phyloP scores from a whole-genome alignment of 1,140 invertebrate species.

The Palaemon carinicauda region DNA sequence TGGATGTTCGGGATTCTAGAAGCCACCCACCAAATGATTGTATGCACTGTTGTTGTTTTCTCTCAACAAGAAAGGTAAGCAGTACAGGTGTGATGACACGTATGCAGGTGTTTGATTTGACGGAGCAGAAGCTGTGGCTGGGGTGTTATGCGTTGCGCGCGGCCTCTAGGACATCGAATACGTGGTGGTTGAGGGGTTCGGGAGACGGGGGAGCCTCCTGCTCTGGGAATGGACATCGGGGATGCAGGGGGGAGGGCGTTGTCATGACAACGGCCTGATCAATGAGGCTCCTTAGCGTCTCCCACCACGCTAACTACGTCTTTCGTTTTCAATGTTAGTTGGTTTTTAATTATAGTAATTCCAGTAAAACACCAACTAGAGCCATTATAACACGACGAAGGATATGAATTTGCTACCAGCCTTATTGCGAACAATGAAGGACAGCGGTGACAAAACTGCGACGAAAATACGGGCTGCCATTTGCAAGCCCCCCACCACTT shows the following conservation, averaged over 20 bases:
- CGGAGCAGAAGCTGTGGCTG: neutral
- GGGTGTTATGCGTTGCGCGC: slow-evolving; percentile 37
- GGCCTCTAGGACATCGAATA: slow-evolving; percentile 22
- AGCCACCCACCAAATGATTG: too few species aligned
- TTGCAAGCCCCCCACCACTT: neutral
- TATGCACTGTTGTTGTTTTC: too few species aligned
- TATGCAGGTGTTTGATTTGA: neutral
- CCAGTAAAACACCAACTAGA: neutral
- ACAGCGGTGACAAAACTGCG: too few species aligned
- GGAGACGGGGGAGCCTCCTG: neutral
- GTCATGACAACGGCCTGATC: slow-evolving; percentile 50
- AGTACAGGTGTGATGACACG: neutral
- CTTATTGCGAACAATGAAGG: too few species aligned
- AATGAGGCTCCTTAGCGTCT: slow-evolving; percentile 45
- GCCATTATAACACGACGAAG: too few species aligned
- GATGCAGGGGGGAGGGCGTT: slow-evolving; percentile 14
- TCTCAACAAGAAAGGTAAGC: too few species aligned
- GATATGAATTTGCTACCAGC: too few species aligned
- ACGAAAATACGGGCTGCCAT: neutral
- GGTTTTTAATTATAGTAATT: too few species aligned
- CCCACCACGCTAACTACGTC: slow-evolving; percentile 29
- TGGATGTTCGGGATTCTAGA: too few species aligned
- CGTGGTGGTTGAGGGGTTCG: neutral
- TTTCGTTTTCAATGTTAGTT: neutral
- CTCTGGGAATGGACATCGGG: neutral